phyloP scores from a whole-genome alignment of 2,888 invertebrate genomes.

The Cheiracanthium punctorium region DNA sequence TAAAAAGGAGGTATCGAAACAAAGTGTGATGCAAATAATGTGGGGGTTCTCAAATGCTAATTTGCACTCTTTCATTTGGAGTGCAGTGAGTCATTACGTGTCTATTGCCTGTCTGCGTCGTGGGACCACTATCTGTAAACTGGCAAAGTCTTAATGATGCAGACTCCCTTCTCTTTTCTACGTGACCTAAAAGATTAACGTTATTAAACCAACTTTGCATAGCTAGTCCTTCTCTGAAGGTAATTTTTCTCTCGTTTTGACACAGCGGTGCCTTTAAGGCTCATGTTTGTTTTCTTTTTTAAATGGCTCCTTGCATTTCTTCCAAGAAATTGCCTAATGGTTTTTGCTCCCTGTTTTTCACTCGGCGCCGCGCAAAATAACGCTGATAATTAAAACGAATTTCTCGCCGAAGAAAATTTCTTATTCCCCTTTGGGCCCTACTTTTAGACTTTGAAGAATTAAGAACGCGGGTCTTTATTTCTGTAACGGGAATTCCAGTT shows the following conservation, averaged over 20 bases:
- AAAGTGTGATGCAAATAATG: slow-evolving; percentile 66
- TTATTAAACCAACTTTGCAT: slow-evolving; percentile 58
- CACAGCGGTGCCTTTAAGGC: slow-evolving; percentile 44
- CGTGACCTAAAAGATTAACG: slow-evolving; percentile 71
- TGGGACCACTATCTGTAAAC: slow-evolving; percentile 66
- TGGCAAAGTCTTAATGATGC: slow-evolving; percentile 67
- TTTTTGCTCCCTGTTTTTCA: slow-evolving; percentile 65
- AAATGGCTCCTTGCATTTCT: slow-evolving; percentile 55
- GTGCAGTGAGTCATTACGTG: slow-evolving; percentile 63
- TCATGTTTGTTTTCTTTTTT: slow-evolving; percentile 50
- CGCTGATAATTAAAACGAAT: slow-evolving; percentile 69
- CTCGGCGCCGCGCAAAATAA: slow-evolving; percentile 51
- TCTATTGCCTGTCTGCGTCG: slow-evolving; percentile 65
- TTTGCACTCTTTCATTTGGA: slow-evolving; percentile 69
- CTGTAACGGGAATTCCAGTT: slow-evolving; percentile 19
- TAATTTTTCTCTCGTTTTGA: slow-evolving; percentile 65
- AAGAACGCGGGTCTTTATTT: slow-evolving; percentile 18
- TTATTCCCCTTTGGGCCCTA: slow-evolving; percentile 58
- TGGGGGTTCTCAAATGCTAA: slow-evolving; percentile 58
- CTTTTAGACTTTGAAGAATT: slow-evolving; percentile 60
- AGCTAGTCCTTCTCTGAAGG: slow-evolving; percentile 43
- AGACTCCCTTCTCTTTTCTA: slow-evolving; percentile 52
- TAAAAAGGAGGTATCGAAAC: slow-evolving; percentile 67
- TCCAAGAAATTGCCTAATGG: slow-evolving; percentile 64
- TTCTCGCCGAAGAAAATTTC: slow-evolving; percentile 65